Evolutionary conservation across 64 coral and sea anemone genomes (phyloP).

Genomic region (Hydrozoanthus tunicans): DNA sequence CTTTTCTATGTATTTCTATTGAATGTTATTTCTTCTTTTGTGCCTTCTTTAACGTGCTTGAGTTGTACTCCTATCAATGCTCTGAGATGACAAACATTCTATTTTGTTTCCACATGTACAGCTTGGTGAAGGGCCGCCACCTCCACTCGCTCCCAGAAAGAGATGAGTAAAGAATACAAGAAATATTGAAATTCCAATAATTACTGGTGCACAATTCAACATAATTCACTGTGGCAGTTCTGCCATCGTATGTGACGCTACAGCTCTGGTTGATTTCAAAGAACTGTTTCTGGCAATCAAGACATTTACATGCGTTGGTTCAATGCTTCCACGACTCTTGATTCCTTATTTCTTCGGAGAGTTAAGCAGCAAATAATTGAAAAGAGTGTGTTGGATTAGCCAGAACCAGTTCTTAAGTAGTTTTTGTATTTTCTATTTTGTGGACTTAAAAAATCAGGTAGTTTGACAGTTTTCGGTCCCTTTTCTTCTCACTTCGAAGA

Average conservation of each 20-base stretch:
- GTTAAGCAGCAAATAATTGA: too few relatives aligned
- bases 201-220: background rate
- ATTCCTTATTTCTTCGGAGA: background rate
- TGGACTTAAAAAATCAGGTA: too few relatives aligned
- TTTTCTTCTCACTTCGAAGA: too few relatives aligned
- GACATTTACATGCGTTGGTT: background rate
- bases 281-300: background rate
- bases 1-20: background rate
- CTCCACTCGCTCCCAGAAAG: constrained; percentile 38
- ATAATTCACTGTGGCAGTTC: background rate
- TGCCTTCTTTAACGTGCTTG: background rate
- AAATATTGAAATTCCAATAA: background rate
- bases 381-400: too few relatives aligned
- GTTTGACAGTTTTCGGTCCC: too few relatives aligned
- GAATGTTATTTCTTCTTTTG: background rate
- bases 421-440: too few relatives aligned
- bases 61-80: background rate
- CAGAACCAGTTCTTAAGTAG: too few relatives aligned
- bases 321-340: background rate
- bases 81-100: background rate
- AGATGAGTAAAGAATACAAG: constrained; percentile 1
- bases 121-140: constrained; percentile 18
- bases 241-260: background rate
- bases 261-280: background rate
- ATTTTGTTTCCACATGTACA: constrained; percentile 3